phyloP scores from a whole-genome alignment of 1,140 invertebrate species.

The Anthonomus grandis region DNA sequence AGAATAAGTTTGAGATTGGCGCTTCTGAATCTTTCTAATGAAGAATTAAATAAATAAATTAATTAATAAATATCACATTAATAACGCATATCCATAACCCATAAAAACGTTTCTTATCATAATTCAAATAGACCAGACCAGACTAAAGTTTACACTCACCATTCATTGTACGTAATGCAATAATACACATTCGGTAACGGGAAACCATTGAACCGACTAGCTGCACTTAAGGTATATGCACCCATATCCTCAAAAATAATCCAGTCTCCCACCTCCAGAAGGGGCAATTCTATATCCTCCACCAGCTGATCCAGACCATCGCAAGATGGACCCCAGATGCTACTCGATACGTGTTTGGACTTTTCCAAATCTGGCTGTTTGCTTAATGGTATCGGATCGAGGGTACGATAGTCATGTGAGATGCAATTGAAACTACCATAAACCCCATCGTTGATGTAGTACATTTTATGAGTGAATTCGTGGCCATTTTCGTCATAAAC shows the following conservation, averaged over 20 bases:
- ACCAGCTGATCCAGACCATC: constrained; percentile 88
- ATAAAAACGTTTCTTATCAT: too few species aligned
- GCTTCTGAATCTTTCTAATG: too few species aligned
- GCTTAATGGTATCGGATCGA: constrained; percentile 28
- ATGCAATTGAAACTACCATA: constrained; percentile 98
- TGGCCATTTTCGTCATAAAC: constrained; percentile 54
- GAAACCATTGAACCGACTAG: constrained; percentile 90
- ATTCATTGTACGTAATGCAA: constrained; percentile 55
- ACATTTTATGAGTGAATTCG: constrained; percentile 64
- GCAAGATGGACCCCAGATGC: constrained; percentile 94
- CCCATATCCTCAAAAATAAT: constrained; percentile 90
- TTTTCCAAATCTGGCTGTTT: constrained; percentile 23
- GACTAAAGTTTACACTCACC: too few species aligned
- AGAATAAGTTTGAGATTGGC: too few species aligned
- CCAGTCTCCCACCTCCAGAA: constrained; percentile 78
- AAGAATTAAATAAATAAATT: too few species aligned
- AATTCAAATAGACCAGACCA: too few species aligned
- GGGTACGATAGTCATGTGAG: constrained; percentile 85
- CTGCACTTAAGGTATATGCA: constrained; percentile 87
- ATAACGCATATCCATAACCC: too few species aligned
- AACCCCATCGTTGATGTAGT: constrained; percentile 97
- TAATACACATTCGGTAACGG: constrained; percentile 69
- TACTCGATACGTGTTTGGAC: constrained; percentile 44
- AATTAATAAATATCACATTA: too few species aligned
- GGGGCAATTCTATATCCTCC: constrained; percentile 65